A percentile compares a stretch with the other conserved stretches of the same genome.
Evolutionary conservation across 2,888 invertebrate genomes (phyloP).

Genomic region (Zhuqinia jingwanae): DNA sequence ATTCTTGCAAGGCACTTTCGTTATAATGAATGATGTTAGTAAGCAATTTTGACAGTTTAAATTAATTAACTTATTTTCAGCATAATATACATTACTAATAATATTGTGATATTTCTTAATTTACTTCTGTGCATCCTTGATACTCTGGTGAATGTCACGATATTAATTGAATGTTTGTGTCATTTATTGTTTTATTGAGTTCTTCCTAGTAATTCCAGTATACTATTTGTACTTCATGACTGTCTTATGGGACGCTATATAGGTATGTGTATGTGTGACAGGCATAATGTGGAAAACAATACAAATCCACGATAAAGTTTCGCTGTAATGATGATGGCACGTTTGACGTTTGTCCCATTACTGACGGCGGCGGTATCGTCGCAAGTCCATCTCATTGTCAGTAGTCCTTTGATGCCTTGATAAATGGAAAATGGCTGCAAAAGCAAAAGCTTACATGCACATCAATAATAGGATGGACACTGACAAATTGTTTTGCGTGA

Average conservation of each 20-base stretch:
- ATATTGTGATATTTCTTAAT: constrained; percentile 9
- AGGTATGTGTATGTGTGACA: too few species aligned
- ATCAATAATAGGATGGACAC: constrained; percentile 68
- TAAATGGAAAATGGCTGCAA: constrained; percentile 61
- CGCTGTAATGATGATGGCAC: not conserved
- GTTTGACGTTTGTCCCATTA: constrained; percentile 52
- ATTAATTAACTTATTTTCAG: not conserved
- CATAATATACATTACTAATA: too few species aligned
- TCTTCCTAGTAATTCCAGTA: not conserved
- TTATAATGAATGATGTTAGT: too few species aligned
- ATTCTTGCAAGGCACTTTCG: constrained; percentile 11
- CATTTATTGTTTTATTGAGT: constrained; percentile 1
- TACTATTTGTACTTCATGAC: not conserved
- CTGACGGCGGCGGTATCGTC: not conserved
- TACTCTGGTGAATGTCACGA: constrained; percentile 11
- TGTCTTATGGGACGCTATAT: not conserved
- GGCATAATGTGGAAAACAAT: constrained; percentile 13
- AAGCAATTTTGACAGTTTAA: constrained; percentile 7
- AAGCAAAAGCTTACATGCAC: constrained; percentile 47
- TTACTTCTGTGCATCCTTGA: not conserved
- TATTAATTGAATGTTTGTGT: not conserved
- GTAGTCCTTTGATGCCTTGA: constrained; percentile 57
- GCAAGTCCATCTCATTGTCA: constrained; percentile 34
- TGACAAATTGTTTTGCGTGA: constrained; percentile 73
- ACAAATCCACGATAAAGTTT: not conserved